phyloP scores from a whole-genome alignment of 1,140 invertebrate genomes.

The Steinernema feltiae region DNA sequence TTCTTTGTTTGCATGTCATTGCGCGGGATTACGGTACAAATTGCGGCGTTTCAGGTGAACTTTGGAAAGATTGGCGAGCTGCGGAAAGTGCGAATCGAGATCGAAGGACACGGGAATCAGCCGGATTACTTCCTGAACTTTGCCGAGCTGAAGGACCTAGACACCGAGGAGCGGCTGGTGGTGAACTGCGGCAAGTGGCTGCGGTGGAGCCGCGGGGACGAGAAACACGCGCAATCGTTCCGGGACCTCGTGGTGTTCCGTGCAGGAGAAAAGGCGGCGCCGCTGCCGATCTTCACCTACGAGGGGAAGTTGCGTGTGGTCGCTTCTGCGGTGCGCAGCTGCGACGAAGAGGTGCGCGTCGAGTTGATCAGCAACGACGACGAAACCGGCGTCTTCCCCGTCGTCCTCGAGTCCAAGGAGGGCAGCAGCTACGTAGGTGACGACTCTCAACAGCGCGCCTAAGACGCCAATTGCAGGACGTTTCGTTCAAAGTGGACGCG shows the following conservation, averaged over 20 bases:
- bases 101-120: constrained; percentile 27
- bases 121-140: constrained; percentile 35
- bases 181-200: constrained; percentile 34
- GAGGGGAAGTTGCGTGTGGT: neutral
- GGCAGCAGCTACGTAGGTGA: neutral
- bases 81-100: constrained; percentile 33
- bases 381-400: neutral
- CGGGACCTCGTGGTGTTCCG: constrained; percentile 29
- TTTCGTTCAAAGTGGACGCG: constrained; percentile 5
- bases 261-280: neutral
- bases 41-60: constrained; percentile 23
- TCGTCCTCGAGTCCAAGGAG: neutral
- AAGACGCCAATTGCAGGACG: neutral
- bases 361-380: neutral
- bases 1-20: neutral
- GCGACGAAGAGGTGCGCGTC: neutral
- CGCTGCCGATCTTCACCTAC: neutral
- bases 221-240: constrained; percentile 29
- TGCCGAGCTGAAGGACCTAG: constrained; percentile 33
- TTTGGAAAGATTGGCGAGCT: constrained; percentile 37
- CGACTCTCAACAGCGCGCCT: neutral
- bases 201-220: neutral
- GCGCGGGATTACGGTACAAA: neutral
- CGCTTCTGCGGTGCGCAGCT: neutral
- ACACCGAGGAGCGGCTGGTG: constrained; percentile 33